A percentile compares a stretch with the other conserved stretches of the same genome.
phyloP scores from a whole-genome alignment of 2,888 invertebrate species.

The Synergus laeviventris region DNA sequence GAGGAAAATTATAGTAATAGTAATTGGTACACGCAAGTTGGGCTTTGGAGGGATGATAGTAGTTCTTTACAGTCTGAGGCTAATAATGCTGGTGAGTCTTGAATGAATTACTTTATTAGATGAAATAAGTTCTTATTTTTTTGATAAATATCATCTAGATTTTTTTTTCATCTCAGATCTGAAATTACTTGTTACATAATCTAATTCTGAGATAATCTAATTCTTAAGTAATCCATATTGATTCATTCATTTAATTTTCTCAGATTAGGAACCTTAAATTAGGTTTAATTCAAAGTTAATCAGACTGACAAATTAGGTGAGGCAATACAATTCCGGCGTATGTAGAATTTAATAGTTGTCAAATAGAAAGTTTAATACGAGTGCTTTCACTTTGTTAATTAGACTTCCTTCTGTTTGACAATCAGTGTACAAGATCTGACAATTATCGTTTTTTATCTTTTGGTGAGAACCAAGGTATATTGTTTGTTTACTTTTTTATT shows the following conservation, averaged over 20 bases:
- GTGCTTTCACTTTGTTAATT: constrained; percentile 47
- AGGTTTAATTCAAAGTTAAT: neutral
- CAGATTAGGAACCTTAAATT: neutral
- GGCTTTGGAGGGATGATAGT: constrained; percentile 52
- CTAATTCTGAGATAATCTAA: neutral
- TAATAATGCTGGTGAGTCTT: constrained; percentile 46
- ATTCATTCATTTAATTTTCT: neutral
- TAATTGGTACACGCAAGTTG: constrained; percentile 59
- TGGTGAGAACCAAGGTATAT: constrained; percentile 14
- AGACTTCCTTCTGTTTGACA: constrained; percentile 45
- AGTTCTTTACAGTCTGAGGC: constrained; percentile 49
- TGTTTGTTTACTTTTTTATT: constrained; percentile 11
- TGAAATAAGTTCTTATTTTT: neutral
- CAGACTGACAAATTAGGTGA: constrained; percentile 6
- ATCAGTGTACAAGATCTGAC: constrained; percentile 27
- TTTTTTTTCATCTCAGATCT: constrained; percentile 38
- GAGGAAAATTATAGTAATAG: constrained; percentile 66
- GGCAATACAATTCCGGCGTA: constrained; percentile 2
- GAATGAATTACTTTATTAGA: neutral
- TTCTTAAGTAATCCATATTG: neutral
- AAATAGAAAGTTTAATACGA: constrained; percentile 42
- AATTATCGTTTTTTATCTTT: constrained; percentile 6
- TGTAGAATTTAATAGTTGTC: constrained; percentile 31
- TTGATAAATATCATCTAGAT: constrained; percentile 14
- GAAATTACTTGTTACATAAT: constrained; percentile 5